phyloP scores from a whole-genome alignment of 2,888 invertebrate species.

The Agrochola macilenta region DNA sequence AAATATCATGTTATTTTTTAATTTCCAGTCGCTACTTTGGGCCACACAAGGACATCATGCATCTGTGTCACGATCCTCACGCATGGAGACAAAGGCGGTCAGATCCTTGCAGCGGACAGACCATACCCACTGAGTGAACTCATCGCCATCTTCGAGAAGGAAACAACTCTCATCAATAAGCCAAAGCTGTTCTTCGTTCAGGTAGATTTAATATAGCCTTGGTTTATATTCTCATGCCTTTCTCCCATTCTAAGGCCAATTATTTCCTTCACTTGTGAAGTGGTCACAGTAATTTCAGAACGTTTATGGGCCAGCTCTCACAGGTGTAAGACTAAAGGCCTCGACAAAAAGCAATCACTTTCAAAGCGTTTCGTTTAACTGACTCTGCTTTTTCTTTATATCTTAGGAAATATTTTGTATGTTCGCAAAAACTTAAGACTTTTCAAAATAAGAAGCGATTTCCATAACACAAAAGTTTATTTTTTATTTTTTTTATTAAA shows the following conservation, averaged over 20 bases:
- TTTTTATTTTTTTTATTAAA: too few relatives aligned
- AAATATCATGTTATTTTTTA: background rate
- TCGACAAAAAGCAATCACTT: too few relatives aligned
- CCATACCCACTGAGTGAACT: background rate
- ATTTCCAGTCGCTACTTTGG: background rate
- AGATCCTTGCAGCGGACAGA: background rate
- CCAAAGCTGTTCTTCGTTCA: constrained; percentile 10
- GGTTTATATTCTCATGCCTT: background rate
- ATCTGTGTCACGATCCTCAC: constrained; percentile 2
- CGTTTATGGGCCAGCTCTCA: too few relatives aligned
- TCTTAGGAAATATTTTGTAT: too few relatives aligned
- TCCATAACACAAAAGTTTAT: too few relatives aligned
- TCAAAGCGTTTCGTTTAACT: too few relatives aligned
- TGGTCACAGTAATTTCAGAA: too few relatives aligned
- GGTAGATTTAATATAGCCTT: background rate
- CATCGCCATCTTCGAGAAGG: background rate
- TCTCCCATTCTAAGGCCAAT: background rate
- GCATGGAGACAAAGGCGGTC: constrained; percentile 2
- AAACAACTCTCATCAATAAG: background rate
- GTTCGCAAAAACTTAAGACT: too few relatives aligned
- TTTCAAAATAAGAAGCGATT: too few relatives aligned
- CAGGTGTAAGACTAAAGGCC: too few relatives aligned
- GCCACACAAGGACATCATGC: constrained; percentile 3
- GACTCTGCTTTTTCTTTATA: too few relatives aligned
- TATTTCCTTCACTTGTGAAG: too few relatives aligned